Evolutionary conservation across 2,888 invertebrate genomes (phyloP).

Genomic region (Ophraella communa): DNA sequence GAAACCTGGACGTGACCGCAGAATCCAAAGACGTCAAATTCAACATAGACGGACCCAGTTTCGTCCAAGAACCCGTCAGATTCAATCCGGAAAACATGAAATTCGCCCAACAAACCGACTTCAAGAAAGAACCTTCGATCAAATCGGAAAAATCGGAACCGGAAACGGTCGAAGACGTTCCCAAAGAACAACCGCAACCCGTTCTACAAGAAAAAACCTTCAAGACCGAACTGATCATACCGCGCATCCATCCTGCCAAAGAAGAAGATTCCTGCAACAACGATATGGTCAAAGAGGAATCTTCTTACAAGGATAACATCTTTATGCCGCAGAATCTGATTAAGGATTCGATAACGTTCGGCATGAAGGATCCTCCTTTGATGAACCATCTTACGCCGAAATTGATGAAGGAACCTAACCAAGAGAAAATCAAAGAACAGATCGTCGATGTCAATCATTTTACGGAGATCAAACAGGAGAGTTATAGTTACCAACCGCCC

Average conservation of each 20-base stretch:
- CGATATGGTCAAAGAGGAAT: slow-evolving; percentile 44
- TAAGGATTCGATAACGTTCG: slow-evolving; percentile 50
- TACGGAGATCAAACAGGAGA: slow-evolving; percentile 49
- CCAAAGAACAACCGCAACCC: slow-evolving; percentile 46
- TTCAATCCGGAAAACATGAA: slow-evolving; percentile 27
- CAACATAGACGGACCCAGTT: slow-evolving; percentile 41
- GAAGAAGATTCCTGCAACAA: slow-evolving; percentile 56
- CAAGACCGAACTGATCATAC: slow-evolving; percentile 70
- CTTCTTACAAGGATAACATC: slow-evolving; percentile 33
- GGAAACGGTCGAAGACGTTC: slow-evolving; percentile 26
- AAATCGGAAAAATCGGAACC: slow-evolving; percentile 44
- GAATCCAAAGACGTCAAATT: slow-evolving; percentile 49
- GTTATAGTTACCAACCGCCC: slow-evolving; percentile 39
- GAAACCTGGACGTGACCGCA: slow-evolving; percentile 46
- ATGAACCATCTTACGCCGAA: slow-evolving; percentile 45
- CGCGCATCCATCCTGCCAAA: slow-evolving; percentile 63
- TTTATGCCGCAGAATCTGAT: slow-evolving; percentile 50
- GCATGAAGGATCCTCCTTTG: slow-evolving; percentile 51
- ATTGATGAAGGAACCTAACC: slow-evolving; percentile 49
- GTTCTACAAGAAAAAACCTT: slow-evolving; percentile 54
- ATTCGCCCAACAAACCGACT: slow-evolving; percentile 24
- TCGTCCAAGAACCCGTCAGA: slow-evolving; percentile 38
- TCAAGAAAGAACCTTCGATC: not conserved
- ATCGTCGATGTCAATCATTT: slow-evolving; percentile 53
- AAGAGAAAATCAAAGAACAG: slow-evolving; percentile 48